Percentiles rank a stretch among this genome's conserved stretches.
Evolutionary conservation across 2,113 vertebrate species (phyloP).

Genomic region (Camelus dromedarius): DNA sequence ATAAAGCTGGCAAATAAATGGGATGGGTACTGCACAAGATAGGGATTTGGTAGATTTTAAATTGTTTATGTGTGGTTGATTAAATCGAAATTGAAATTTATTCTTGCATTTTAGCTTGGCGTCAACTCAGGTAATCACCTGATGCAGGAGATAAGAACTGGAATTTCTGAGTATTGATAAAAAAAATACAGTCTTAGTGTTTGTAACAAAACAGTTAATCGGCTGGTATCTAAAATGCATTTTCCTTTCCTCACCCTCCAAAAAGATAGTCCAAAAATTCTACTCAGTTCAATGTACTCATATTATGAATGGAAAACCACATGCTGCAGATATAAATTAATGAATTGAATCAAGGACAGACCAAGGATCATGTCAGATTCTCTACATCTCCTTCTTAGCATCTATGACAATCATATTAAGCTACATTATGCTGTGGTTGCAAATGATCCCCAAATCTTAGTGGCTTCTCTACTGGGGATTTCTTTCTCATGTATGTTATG

Average conservation of each 20-base stretch:
- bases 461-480: background rate
- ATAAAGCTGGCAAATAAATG: background rate
- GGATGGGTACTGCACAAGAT: background rate
- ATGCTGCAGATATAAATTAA: background rate
- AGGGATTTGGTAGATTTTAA: background rate
- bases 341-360: background rate
- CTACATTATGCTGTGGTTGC: background rate
- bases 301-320: background rate
- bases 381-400: background rate
- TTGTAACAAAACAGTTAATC: slow-evolving; percentile 10
- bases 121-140: slow-evolving; percentile 2
- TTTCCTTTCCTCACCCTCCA: background rate
- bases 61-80: background rate
- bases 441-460: background rate
- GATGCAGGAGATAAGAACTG: background rate
- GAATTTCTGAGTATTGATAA: background rate
- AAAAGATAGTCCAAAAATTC: slow-evolving; percentile 1
- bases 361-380: background rate
- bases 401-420: background rate
- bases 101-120: slow-evolving; percentile 9
- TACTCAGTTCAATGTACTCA: background rate
- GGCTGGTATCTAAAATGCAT: background rate
- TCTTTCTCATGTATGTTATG: background rate
- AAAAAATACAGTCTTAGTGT: background rate
- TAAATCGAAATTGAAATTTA: slow-evolving; percentile 48